Base-by-base conservation (phyloP, 1,140 invertebrate genomes). In the Lysiphlebus fabarum region DNA sequence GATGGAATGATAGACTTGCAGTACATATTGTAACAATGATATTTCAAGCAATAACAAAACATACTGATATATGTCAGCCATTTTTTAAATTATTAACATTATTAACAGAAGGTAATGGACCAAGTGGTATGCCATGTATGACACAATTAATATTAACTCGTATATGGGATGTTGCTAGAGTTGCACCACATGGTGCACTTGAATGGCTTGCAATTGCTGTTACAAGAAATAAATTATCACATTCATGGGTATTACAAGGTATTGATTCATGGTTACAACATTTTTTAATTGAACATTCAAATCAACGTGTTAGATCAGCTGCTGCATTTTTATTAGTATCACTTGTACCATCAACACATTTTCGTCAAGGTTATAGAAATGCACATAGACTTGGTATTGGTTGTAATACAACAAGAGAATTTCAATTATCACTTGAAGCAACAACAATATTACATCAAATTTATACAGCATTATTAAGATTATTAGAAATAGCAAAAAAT, bases 151-250 rank as follows among this genome's bases (percentile, higher is more conserved):
- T 95, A 56, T 78, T 96, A 50, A 86, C 88, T 53, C 85, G 90
- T 12, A 89, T 96, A 49, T 95, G 93, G 91, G 93, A 96, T 75
- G 90, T 90, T 1, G 90, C 91, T 5, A 90, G 95, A 70, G 88
- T 89, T 62, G 93, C 92, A 64, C 92, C 93, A 5, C 91, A 94
- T 73, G 90, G 90, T 12, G 91, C 92, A 45, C 81, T 97, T 4
- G 94, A 96, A 70, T 97, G 94, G 94, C 80, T 97, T 33, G 90
- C 92, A 5, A 75, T 90, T 44, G 77, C 77, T 1, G 85, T 92
- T 5, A 91, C 92, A 1, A 82, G 92, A 42, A 96, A 95, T 75
- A 92, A 94, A 75, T 82, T 93, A 33, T 91, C 91, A 0, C 92
- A 95, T 75, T 83, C 87, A 44, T 95, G 92, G 89, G 92, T 94